Evolutionary conservation across 2,888 invertebrate genomes (phyloP), one percentile per base, ranked within the genome.

Genomic region (Agonum fuliginosum): DNA sequence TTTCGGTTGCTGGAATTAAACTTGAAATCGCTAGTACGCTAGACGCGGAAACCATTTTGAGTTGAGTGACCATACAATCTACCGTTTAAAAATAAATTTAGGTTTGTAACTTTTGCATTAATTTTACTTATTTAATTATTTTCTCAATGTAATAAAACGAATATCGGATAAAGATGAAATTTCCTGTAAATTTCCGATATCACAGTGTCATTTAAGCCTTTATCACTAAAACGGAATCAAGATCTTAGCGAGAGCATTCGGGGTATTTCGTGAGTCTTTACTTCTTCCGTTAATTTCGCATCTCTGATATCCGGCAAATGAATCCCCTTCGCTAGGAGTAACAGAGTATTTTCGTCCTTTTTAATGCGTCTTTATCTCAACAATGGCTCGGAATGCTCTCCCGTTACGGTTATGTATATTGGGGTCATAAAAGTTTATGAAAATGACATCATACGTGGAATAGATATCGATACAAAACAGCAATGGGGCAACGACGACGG

Each of bases 321-420:
- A 41, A 67, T 67, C 67, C 67, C 27, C 41, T 67, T 12, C 67
- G 20, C 22, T 34, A 34, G 19, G 41, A 37, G 41, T 34, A 41
- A 41, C 67, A 20, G 22, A 41, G 67, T 67, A 67, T 41, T 67
- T 67, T 67, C 67, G 67, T 41, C 41, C 67, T 67, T 67, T 67
- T 67, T 41, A 67, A 67, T 67, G 41, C 41, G 20, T 67, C 74
- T 43, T 74, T 65, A 74, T 58, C 24, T 20, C 41, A 37, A 65
- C 62, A 62, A 74, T 74, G 65, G 43, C 62, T 41, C 27, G 30
- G 10, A 74, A 62, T 62, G 43, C 22, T 54, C 34, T 73, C 58
- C 62, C 43, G 73, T 74, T 74, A 75, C 51, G 67, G 51, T 75
- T 75, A 75, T 67, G 75, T 75, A 75, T 75, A 75, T 75, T 67